Percentiles rank a stretch among this genome's conserved stretches.
phyloP scores from a whole-genome alignment of 2,113 vertebrate species.

The Rhodinocichla rosea region DNA sequence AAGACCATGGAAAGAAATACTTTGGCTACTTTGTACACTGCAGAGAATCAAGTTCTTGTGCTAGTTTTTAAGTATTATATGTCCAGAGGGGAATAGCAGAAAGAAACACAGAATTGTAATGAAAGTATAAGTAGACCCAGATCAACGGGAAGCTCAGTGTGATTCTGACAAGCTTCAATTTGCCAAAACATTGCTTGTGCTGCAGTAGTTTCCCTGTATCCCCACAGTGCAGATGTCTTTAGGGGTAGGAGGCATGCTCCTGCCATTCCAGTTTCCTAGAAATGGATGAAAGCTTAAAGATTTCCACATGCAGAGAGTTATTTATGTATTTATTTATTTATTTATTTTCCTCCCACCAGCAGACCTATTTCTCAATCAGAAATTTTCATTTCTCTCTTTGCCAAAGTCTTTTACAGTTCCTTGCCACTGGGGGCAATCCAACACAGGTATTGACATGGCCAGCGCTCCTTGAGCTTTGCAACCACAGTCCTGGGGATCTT shows the following conservation, averaged over 20 bases:
- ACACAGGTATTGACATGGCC: neutral
- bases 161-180: conserved; percentile 10
- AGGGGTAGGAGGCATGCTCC: neutral
- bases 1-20: neutral
- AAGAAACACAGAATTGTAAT: neutral
- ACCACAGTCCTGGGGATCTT: neutral
- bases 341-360: neutral
- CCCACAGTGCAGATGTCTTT: neutral
- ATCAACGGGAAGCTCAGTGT: neutral
- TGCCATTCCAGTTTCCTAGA: conserved; percentile 37
- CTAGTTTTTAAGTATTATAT: neutral
- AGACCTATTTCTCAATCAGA: conserved; percentile 10
- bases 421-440: conserved; percentile 54
- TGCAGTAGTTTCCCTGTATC: neutral
- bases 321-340: neutral
- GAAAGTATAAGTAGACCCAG: neutral
- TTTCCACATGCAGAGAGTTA: neutral
- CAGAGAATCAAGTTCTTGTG: neutral
- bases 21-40: neutral
- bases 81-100: neutral
- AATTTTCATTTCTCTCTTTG: neutral
- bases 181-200: neutral
- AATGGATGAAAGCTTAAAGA: conserved; percentile 20
- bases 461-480: neutral
- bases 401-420: neutral